These are phyloP conservation scores for Philereme transversata DNA, from an alignment of 2,888 invertebrate genomes.

Conservation along the genomic window DNA sequence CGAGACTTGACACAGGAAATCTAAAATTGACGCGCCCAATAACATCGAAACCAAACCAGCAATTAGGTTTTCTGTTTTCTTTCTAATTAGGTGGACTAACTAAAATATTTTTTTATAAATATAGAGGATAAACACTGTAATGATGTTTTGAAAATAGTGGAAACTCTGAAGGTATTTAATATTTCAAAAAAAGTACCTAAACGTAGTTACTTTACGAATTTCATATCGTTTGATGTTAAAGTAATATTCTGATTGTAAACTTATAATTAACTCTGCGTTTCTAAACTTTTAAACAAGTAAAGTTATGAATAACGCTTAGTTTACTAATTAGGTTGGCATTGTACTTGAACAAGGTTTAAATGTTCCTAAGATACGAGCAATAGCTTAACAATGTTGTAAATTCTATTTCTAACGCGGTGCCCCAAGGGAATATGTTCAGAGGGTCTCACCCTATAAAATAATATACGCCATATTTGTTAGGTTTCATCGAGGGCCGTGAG, in stretches of 20 bases:
- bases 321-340: constrained; percentile 7
- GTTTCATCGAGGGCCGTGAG: constrained; percentile 3
- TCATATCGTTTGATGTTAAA: background rate
- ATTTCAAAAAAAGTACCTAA: constrained; percentile 10
- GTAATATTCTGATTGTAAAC: background rate
- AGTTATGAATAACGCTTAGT: background rate
- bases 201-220: background rate
- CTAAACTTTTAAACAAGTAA: constrained; percentile 9
- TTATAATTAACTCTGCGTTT: background rate
- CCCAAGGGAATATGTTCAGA: background rate
- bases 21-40: constrained; percentile 3
- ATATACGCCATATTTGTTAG: background rate
- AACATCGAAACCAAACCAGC: background rate
- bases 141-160: constrained; percentile 5
- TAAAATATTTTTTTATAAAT: too few species aligned
- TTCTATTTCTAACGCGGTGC: background rate
- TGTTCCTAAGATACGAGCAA: background rate
- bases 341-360: constrained; percentile 4
- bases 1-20: too few species aligned
- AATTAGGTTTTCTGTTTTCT: too few species aligned
- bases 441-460: background rate
- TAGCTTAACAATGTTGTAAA: background rate
- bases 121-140: constrained; percentile 8
- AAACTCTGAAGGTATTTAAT: constrained; percentile 5
- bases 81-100: too few species aligned